Conservation (phyloP, 2,113 vertebrate genomes). For the Echinops telfairi region DNA sequence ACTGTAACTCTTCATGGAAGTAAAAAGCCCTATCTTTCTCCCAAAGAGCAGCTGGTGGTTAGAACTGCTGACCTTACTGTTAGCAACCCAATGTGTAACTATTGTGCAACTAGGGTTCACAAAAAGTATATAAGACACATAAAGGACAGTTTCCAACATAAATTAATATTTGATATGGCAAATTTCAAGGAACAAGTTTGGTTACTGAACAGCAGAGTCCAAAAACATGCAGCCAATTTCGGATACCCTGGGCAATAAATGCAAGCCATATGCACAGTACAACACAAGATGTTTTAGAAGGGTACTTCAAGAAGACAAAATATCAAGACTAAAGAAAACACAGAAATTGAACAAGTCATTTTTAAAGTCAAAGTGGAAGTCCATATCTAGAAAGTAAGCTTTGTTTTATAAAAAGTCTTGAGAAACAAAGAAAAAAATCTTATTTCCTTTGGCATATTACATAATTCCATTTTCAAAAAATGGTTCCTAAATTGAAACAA, state of each 20-base stretch:
- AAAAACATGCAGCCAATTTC: neutral
- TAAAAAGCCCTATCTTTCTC: too few relatives aligned
- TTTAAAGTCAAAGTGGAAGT: neutral
- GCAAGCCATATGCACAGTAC: neutral
- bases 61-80: too few relatives aligned
- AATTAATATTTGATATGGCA: neutral
- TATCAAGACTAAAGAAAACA: neutral
- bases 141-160: constrained; percentile 12
- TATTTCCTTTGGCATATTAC: neutral
- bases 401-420: constrained; percentile 4
- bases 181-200: neutral
- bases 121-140: neutral
- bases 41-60: too few relatives aligned
- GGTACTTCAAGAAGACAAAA: neutral
- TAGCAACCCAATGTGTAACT: too few relatives aligned
- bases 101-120: too few relatives aligned
- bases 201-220: neutral
- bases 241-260: neutral
- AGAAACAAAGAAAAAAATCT: neutral
- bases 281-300: neutral
- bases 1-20: too few relatives aligned
- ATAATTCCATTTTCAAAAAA: constrained; percentile 20
- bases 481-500: neutral
- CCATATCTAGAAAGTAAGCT: neutral
- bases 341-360: neutral